These are phyloP conservation scores for Acleris emargana DNA, from an alignment of 2,888 invertebrate genomes.

Conservation along the genomic window DNA sequence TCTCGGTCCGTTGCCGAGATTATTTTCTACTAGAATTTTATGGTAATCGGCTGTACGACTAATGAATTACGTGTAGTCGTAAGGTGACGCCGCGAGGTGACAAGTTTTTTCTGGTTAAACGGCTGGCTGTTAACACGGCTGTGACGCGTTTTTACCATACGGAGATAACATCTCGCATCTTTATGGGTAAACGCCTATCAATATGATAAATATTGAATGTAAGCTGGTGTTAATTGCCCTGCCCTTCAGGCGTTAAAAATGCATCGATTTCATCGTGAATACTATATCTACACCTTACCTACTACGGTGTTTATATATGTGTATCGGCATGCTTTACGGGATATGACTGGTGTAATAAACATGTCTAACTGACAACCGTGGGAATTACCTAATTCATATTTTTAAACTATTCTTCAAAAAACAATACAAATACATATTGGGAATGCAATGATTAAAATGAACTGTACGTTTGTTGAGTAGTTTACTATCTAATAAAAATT, in stretches of 20 bases:
- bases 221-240: slow-evolving; percentile 1
- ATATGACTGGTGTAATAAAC: too few species aligned
- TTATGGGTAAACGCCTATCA: neutral
- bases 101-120: slow-evolving; percentile 44
- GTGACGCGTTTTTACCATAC: slow-evolving; percentile 43
- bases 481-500: too few species aligned
- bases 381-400: too few species aligned
- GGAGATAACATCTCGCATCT: slow-evolving; percentile 22
- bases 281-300: too few species aligned
- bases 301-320: too few species aligned
- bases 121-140: slow-evolving; percentile 35
- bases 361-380: too few species aligned
- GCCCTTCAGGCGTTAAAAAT: neutral
- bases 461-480: too few species aligned
- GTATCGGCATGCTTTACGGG: too few species aligned
- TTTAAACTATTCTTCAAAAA: too few species aligned
- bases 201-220: neutral
- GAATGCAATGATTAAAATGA: too few species aligned
- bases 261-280: neutral
- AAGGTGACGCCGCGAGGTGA: slow-evolving; percentile 59
- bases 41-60: slow-evolving; percentile 72
- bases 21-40: slow-evolving; percentile 81
- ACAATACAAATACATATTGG: too few species aligned
- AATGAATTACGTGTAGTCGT: slow-evolving; percentile 68
- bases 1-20: slow-evolving; percentile 58